Conservation (phyloP, 2,797 vertebrate genomes). For the Distichodus sexfasciatus region DNA sequence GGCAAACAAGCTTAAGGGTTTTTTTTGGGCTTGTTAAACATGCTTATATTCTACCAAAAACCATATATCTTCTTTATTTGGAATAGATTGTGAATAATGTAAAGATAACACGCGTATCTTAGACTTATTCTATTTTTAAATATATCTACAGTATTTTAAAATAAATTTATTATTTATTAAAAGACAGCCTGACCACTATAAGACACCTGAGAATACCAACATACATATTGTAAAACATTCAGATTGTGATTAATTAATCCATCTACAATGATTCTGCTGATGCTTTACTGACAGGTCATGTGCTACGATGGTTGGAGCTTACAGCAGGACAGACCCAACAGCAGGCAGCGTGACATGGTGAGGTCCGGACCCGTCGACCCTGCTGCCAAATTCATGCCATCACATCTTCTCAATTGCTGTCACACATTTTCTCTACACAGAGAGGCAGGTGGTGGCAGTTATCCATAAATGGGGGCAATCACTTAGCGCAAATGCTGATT, state of each 20-base stretch:
- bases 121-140: too few relatives aligned
- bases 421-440: background rate
- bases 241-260: background rate
- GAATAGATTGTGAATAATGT: too few relatives aligned
- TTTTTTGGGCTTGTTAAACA: too few relatives aligned
- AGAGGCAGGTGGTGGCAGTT: background rate
- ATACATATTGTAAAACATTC: background rate
- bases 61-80: too few relatives aligned
- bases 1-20: too few relatives aligned
- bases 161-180: too few relatives aligned
- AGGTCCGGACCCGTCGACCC: constrained; percentile 14
- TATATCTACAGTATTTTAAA: too few relatives aligned
- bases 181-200: too few relatives aligned
- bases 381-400: background rate
- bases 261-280: background rate
- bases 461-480: constrained; percentile 46
- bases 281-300: constrained; percentile 9
- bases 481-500: constrained; percentile 53
- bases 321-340: constrained; percentile 23
- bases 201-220: too few relatives aligned
- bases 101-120: too few relatives aligned
- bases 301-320: constrained; percentile 41
- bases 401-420: background rate
- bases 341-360: constrained; percentile 42
- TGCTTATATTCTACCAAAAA: too few relatives aligned